A percentile compares a stretch with the other conserved stretches of the same genome.
These are phyloP conservation scores for Drosophila novamexicana DNA, from an alignment of 1,140 invertebrate species.

Conservation along the genomic window DNA sequence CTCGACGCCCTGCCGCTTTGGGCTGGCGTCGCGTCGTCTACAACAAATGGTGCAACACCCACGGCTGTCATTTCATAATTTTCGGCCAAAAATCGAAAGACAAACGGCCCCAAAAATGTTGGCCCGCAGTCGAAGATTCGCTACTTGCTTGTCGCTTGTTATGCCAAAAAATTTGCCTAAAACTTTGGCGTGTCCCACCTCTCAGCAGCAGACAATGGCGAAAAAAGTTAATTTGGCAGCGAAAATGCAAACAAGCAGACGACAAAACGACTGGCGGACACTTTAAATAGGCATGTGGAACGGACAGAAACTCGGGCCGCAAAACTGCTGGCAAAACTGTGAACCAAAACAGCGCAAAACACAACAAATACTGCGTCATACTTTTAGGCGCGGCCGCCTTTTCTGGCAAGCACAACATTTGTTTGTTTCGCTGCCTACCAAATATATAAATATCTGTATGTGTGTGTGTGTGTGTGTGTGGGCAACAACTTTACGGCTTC, in stretches of 20 bases:
- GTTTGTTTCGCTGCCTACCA: conserved; percentile 44
- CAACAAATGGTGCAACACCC: conserved; percentile 61
- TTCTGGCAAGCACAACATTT: conserved; percentile 45
- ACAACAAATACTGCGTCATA: conserved; percentile 69
- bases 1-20: conserved; percentile 9
- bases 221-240: conserved; percentile 81
- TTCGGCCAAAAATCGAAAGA: conserved; percentile 69
- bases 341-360: conserved; percentile 54
- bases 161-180: conserved; percentile 78
- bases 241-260: conserved; percentile 76
- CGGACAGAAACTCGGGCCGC: not conserved
- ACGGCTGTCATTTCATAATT: conserved; percentile 74
- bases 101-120: conserved; percentile 57
- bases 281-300: conserved; percentile 56
- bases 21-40: conserved; percentile 61
- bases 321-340: conserved; percentile 25
- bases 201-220: conserved; percentile 56
- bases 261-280: conserved; percentile 49
- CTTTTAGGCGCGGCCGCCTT: conserved; percentile 58
- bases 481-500: conserved; percentile 73
- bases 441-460: conserved; percentile 23
- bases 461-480: conserved; percentile 34
- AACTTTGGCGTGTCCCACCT: conserved; percentile 48
- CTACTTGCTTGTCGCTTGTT: conserved; percentile 53
- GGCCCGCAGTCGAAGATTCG: conserved; percentile 30